These are phyloP conservation scores for Phengaris arion DNA, from an alignment of 2,888 invertebrate species.

Conservation along the genomic window DNA sequence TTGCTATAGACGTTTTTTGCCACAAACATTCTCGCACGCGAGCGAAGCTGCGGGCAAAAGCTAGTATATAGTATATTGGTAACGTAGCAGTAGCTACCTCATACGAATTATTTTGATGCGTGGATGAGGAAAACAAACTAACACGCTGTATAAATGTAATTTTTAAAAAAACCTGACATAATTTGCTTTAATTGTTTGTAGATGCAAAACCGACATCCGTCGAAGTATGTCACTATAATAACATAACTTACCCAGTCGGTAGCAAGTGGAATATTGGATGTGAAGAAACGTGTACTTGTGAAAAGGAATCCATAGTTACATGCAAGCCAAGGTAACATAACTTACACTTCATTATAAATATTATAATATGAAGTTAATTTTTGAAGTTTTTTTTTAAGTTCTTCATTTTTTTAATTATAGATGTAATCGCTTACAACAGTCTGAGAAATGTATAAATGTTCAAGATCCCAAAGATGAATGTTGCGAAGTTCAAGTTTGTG, in stretches of 20 bases:
- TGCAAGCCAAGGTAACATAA: slow-evolving; percentile 82
- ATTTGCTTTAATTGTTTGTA: slow-evolving; percentile 43
- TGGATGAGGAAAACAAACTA: no score
- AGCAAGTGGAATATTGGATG: slow-evolving; percentile 90
- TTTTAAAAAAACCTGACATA: neutral
- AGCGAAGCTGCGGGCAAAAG: no score
- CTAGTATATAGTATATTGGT: no score
- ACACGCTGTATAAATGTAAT: no score
- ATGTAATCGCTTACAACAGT: slow-evolving; percentile 78
- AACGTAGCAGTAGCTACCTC: no score
- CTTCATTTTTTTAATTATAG: slow-evolving; percentile 52
- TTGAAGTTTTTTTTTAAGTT: neutral
- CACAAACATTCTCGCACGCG: no score
- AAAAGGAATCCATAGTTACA: slow-evolving; percentile 84
- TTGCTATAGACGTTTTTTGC: no score
- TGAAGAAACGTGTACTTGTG: slow-evolving; percentile 87
- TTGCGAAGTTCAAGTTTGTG: slow-evolving; percentile 91
- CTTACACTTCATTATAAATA: neutral
- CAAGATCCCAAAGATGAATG: slow-evolving; percentile 91
- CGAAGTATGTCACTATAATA: slow-evolving; percentile 80
- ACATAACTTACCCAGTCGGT: slow-evolving; percentile 85
- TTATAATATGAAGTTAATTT: neutral
- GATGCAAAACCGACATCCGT: slow-evolving; percentile 54
- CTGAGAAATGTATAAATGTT: slow-evolving; percentile 89
- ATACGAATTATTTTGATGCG: no score